phyloP scores from a whole-genome alignment of 2,113 vertebrate genomes.

The Hippocampus mohnikei region DNA sequence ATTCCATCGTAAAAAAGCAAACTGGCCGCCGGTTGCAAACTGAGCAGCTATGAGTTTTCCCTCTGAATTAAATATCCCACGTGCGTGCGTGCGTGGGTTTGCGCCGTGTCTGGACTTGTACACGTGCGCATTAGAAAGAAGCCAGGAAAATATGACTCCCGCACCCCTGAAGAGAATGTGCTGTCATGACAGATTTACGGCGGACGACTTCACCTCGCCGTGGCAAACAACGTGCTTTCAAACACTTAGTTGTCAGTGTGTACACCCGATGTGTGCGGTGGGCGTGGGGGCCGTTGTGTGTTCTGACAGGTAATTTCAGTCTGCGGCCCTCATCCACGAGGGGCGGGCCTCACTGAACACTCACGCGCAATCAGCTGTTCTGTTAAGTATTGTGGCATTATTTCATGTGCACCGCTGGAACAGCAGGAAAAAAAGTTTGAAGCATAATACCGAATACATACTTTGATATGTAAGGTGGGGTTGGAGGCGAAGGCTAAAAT shows the following conservation, averaged over 20 bases:
- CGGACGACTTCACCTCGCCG: slow-evolving; percentile 46
- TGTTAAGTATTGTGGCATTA: neutral
- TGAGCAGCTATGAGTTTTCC: too few species aligned
- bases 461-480: too few species aligned
- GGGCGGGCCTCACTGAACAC: slow-evolving; percentile 31
- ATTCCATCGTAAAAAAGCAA: too few species aligned
- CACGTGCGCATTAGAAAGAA: slow-evolving; percentile 24
- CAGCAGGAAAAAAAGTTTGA: neutral
- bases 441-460: neutral
- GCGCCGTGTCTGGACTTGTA: slow-evolving; percentile 3
- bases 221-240: slow-evolving; percentile 53
- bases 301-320: slow-evolving; percentile 62
- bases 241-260: slow-evolving; percentile 54
- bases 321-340: slow-evolving; percentile 43
- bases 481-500: too few species aligned
- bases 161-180: slow-evolving; percentile 35
- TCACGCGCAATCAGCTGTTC: slow-evolving; percentile 16
- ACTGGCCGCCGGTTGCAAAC: too few species aligned
- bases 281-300: slow-evolving; percentile 30
- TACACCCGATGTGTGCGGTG: slow-evolving; percentile 19
- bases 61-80: slow-evolving; percentile 17
- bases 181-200: slow-evolving; percentile 57
- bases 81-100: slow-evolving; percentile 4
- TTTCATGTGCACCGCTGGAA: too few species aligned
- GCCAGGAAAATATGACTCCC: slow-evolving; percentile 30